Evolutionary conservation across 2,113 vertebrate species (phyloP).

Genomic region (Sturnira hondurensis): DNA sequence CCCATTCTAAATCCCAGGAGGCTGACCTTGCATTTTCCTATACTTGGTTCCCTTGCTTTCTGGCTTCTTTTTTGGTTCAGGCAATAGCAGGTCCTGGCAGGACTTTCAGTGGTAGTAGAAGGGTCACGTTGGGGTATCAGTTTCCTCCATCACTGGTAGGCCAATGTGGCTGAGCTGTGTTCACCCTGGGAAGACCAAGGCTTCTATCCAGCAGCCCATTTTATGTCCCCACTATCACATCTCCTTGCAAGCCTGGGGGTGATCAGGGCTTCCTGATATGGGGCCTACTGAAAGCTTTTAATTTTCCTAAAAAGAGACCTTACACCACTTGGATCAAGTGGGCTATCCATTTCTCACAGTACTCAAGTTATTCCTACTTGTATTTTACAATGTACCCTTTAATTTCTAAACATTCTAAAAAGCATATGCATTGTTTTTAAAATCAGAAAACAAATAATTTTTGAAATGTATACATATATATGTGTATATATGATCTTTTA

Average conservation of each 20-base stretch:
- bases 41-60: not conserved
- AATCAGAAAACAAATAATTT: not conserved
- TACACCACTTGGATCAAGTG: not conserved
- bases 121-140: not conserved
- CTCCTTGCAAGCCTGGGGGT: not conserved
- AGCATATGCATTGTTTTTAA: not conserved
- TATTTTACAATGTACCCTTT: not conserved
- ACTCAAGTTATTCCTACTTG: not conserved
- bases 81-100: not conserved
- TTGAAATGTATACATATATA: not conserved
- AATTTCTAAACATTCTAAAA: not conserved
- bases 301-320: not conserved
- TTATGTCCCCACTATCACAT: not conserved
- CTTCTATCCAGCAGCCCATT: not conserved
- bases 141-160: not conserved
- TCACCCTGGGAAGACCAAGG: not conserved
- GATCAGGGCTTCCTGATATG: not conserved
- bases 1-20: not conserved
- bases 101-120: not conserved
- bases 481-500: too few relatives aligned
- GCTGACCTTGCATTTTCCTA: not conserved
- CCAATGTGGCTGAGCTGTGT: not conserved
- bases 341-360: not conserved
- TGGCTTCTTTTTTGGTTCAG: not conserved
- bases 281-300: not conserved